Percentiles rank a stretch among this genome's conserved stretches.
Conservation (phyloP, 30 jellyfish, hydroid and myxozoan genomes). For the Rhopilema esculentum region DNA sequence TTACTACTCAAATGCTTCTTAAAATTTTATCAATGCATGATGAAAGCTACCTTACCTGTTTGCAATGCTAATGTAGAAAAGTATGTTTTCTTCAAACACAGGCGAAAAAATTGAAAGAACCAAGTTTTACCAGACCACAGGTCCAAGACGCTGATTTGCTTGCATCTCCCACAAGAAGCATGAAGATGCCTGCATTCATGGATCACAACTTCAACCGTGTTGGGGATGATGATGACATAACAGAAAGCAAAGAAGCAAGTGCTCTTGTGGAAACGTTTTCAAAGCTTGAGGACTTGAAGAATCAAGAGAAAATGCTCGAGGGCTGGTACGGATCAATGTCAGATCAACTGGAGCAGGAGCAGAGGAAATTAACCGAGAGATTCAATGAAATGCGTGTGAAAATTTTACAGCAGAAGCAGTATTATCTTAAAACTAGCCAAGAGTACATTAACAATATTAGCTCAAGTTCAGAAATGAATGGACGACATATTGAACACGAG, state of each 20-base stretch:
- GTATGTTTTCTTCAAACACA: not conserved
- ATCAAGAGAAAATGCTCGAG: conserved; percentile 61
- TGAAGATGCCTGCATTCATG: not conserved
- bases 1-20: too few relatives aligned
- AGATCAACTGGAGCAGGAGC: conserved; percentile 58
- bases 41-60: not conserved
- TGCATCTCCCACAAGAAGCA: not conserved
- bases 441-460: conserved; percentile 38
- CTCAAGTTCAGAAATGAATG: not conserved
- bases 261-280: conserved; percentile 42
- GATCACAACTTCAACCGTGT: conserved; percentile 14
- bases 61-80: not conserved
- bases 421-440: conserved; percentile 61
- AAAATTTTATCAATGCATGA: not conserved
- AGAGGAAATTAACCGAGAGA: conserved; percentile 20
- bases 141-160: not conserved
- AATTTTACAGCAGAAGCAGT: conserved; percentile 56
- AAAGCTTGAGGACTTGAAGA: conserved; percentile 54
- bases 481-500: not conserved
- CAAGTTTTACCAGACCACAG: not conserved
- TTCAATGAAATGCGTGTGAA: conserved; percentile 57
- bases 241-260: not conserved
- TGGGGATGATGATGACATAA: not conserved
- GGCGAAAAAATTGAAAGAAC: not conserved
- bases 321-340: conserved; percentile 67